Percentiles rank a stretch among this genome's conserved stretches.
These are phyloP conservation scores for Ferrisia virgata DNA, from an alignment of 2,888 invertebrate species.

Conservation along the genomic window DNA sequence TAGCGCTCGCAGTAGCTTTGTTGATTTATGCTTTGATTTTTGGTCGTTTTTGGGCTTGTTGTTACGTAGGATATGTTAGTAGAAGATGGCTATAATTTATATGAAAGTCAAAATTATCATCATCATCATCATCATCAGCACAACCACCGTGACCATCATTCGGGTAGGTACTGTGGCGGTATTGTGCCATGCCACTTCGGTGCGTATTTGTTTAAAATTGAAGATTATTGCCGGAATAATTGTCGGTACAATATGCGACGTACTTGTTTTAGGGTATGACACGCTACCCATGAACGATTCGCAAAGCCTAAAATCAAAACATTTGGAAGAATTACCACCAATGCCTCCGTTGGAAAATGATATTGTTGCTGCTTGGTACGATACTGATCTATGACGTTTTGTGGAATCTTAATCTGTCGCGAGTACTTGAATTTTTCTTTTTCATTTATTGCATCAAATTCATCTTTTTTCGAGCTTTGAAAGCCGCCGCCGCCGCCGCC, in stretches of 20 bases:
- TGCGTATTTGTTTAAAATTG: neutral
- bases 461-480: no score
- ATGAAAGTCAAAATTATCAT: neutral
- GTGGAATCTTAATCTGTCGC: no score
- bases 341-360: constrained; percentile 83
- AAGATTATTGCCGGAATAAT: neutral
- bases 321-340: constrained; percentile 68
- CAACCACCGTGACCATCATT: no score
- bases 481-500: no score
- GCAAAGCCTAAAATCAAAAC: constrained; percentile 73
- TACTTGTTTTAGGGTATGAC: constrained; percentile 77
- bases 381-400: constrained; percentile 84
- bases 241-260: neutral
- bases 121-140: no score
- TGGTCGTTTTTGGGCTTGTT: neutral
- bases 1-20: neutral
- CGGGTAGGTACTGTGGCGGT: neutral
- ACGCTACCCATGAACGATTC: constrained; percentile 88
- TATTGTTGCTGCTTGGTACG: constrained; percentile 95
- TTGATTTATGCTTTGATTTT: neutral
- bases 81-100: constrained; percentile 11
- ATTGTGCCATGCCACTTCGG: no score
- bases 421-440: no score
- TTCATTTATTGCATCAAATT: no score
- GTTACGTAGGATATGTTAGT: constrained; percentile 16